Evolutionary conservation across 1,140 invertebrate species (phyloP).

Genomic region (Medauroidea extradentata): DNA sequence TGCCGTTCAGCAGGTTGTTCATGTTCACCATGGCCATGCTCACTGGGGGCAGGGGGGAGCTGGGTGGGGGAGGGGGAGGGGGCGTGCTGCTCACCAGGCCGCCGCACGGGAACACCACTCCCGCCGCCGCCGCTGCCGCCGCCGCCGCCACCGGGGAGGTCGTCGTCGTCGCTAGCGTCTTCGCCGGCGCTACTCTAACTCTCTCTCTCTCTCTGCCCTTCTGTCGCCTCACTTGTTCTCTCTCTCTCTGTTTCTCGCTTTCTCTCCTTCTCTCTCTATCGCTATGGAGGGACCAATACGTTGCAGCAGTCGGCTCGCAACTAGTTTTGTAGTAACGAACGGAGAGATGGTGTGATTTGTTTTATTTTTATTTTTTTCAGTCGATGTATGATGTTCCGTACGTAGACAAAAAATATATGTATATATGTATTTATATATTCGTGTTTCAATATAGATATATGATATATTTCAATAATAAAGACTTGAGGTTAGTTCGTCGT

Average conservation of each 20-base stretch:
- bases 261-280: not conserved
- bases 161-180: conserved; percentile 2
- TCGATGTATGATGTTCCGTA: conserved; percentile 15
- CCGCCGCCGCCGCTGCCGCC: not conserved
- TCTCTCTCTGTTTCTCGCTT: conserved; percentile 4
- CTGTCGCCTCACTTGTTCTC: not conserved
- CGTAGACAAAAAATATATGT: conserved; percentile 18
- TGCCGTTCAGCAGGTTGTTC: conserved; percentile 94
- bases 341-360: conserved; percentile 4
- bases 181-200: conserved; percentile 12
- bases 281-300: conserved; percentile 10
- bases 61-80: conserved; percentile 12
- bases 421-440: conserved; percentile 4
- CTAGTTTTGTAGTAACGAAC: conserved; percentile 2
- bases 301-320: too few relatives aligned
- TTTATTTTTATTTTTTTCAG: too few relatives aligned
- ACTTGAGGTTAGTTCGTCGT: conserved; percentile 1
- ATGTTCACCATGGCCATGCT: conserved; percentile 92
- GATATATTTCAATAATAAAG: conserved; percentile 6
- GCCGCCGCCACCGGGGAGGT: too few relatives aligned
- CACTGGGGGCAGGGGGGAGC: conserved; percentile 5
- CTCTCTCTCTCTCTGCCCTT: conserved; percentile 10
- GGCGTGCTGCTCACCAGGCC: conserved; percentile 12
- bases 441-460: conserved; percentile 9
- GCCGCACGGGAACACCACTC: conserved; percentile 11